Evolutionary conservation across 2,113 vertebrate genomes (phyloP), one percentile per base, ranked within the genome.

Genomic region (Protomyctophum bolini): DNA sequence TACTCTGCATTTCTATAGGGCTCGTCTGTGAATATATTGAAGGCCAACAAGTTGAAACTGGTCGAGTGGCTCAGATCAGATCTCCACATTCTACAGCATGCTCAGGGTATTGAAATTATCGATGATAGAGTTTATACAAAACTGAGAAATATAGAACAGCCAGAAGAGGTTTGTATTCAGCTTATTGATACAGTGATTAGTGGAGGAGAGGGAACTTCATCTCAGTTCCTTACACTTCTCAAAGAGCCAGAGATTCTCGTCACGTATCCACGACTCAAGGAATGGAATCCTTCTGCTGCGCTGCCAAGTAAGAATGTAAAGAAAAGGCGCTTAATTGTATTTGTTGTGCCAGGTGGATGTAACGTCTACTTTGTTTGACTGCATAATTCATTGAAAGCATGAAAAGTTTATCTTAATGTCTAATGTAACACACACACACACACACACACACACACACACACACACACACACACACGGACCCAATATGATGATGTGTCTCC

Each of bases 1-100:
- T 33, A 33, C 4, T 2, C 4, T 33, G 2, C 33, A 41, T 0
- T 64, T 64, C 10, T 51, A 7, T 50, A 51, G 48, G 46, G 46
- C 46, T 46, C 46, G 45, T 12, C 46, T 9, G 51, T 49, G 51
- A 21, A 8, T 1, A 70, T 70, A 2, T 29, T 28, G 21, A 47
- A 2, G 3, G 5, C 47, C 1, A 70, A 72, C 6, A 85, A 85
- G 56, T 6, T 49, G 7, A n/a, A 74, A 0, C 75, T 87, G 11
- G 54, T 75, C 15, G 7, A 46, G 2, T 83, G 75, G 63, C 60
- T 87, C 3, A 15, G 21, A 1, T 21, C 0, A 8, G 74, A 79
- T 10, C 3, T 10, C 9, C 1, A 15, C 12, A 66, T 80, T 49
- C 45, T 84, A 29, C 82, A 81, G 46, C 21, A 68, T 8, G 70